Conservation (phyloP, 30 jellyfish, hydroid and myxozoan genomes). For the Chrysaora quinquecirrha region DNA sequence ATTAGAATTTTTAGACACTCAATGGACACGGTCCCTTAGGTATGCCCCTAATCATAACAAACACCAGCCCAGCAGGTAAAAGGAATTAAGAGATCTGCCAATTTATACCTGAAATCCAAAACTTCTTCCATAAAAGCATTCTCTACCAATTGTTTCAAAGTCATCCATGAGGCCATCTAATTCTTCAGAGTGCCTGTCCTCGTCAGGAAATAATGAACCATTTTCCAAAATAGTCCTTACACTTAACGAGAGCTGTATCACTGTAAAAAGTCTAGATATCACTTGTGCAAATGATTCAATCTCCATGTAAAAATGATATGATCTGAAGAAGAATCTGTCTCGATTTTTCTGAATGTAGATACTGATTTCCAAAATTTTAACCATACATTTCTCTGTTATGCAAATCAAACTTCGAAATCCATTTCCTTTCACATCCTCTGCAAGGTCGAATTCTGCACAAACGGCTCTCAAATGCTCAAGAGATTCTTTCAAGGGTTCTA, state of each 20-base stretch:
- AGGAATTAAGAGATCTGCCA: no score
- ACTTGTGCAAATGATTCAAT: slow-evolving; percentile 88
- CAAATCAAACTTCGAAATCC: slow-evolving; percentile 89
- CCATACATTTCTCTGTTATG: slow-evolving; percentile 73
- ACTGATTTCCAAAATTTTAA: slow-evolving; percentile 63
- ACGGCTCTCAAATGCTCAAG: slow-evolving; percentile 64
- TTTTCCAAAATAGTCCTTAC: slow-evolving; percentile 62
- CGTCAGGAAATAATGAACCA: slow-evolving; percentile 82
- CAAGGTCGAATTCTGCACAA: slow-evolving; percentile 57
- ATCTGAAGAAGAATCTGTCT: slow-evolving; percentile 88
- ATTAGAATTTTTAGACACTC: no score
- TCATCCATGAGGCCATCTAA: slow-evolving; percentile 79
- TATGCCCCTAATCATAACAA: no score
- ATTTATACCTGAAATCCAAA: slow-evolving; percentile 93
- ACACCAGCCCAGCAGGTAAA: no score
- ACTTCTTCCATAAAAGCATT: slow-evolving; percentile 94
- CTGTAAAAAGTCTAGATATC: slow-evolving; percentile 71
- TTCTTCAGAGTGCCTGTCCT: slow-evolving; percentile 61
- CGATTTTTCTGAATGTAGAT: slow-evolving; percentile 61
- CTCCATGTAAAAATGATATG: slow-evolving; percentile 87
- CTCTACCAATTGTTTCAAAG: slow-evolving; percentile 88
- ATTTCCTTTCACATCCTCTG: slow-evolving; percentile 67
- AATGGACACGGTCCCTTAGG: no score
- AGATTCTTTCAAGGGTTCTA: slow-evolving; percentile 82
- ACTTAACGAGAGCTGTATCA: slow-evolving; percentile 78